phyloP scores from a whole-genome alignment of 2,888 invertebrate genomes.

The Sabellastarte sp. region DNA sequence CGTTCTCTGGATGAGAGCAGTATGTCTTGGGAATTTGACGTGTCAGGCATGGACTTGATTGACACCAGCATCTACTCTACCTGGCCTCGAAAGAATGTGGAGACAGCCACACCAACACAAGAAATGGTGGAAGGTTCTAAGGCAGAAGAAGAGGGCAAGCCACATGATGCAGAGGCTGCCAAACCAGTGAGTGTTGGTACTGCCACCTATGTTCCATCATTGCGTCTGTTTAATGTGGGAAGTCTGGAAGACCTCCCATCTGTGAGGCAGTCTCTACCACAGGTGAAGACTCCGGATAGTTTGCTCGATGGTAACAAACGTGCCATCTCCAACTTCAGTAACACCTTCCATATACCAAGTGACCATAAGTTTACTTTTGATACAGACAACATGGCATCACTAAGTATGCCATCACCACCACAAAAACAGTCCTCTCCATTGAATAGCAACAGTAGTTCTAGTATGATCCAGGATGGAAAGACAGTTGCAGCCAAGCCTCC shows the following conservation, averaged over 20 bases:
- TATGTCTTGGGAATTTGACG: not conserved
- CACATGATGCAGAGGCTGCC: too few species aligned
- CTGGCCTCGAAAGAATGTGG: slow-evolving; percentile 15
- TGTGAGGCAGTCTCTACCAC: not conserved
- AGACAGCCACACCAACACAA: not conserved
- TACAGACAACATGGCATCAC: too few species aligned
- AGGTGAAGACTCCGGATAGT: not conserved
- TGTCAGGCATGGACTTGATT: not conserved
- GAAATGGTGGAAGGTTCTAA: not conserved
- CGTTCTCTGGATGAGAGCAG: not conserved
- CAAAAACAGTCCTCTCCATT: too few species aligned
- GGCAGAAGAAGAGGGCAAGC: not conserved
- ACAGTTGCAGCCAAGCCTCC: too few species aligned
- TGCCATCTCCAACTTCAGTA: too few species aligned
- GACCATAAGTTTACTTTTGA: too few species aligned
- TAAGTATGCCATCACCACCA: too few species aligned
- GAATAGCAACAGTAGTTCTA: too few species aligned
- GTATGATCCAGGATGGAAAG: not conserved
- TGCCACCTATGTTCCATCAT: too few species aligned
- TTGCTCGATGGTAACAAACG: not conserved
- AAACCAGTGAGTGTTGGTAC: too few species aligned
- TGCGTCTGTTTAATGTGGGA: too few species aligned
- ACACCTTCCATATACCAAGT: too few species aligned
- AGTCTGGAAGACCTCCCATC: not conserved
- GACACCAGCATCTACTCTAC: slow-evolving; percentile 20